These are phyloP conservation scores for Teleogryllus oceanicus DNA, from an alignment of 2,888 invertebrate genomes.

Conservation along the genomic window DNA sequence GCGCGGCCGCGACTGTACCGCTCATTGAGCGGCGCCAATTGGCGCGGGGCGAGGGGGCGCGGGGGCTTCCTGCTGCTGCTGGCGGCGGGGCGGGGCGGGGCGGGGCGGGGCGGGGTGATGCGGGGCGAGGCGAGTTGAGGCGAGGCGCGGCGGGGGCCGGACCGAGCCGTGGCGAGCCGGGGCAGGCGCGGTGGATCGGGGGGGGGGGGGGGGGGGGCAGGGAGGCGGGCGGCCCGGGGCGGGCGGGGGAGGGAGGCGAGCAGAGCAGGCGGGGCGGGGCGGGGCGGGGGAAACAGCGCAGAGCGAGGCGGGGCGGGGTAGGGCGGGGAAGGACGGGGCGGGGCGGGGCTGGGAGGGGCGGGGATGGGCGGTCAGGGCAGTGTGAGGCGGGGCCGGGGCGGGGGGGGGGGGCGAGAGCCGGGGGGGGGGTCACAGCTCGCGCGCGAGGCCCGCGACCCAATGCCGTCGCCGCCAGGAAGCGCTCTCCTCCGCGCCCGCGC, in stretches of 20 bases:
- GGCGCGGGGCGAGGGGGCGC: not conserved
- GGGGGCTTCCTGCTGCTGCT: not conserved
- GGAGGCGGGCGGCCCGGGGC: not conserved
- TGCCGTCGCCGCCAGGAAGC: no score
- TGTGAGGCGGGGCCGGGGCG: not conserved
- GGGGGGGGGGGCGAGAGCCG: no score
- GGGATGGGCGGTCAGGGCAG: not conserved
- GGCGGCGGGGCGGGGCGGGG: not conserved
- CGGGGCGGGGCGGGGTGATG: not conserved
- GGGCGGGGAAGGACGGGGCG: no score
- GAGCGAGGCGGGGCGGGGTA: no score
- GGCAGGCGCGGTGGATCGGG: no score
- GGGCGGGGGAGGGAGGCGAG: not conserved
- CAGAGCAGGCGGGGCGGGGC: not conserved
- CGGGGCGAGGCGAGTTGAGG: not conserved
- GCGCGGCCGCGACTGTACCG: not conserved
- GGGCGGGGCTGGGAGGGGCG: not conserved
- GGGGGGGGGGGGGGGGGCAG: no score
- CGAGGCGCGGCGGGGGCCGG: not conserved
- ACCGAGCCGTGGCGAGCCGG: not conserved
- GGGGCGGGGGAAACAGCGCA: not conserved
- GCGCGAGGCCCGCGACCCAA: no score
- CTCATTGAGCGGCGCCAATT: slow-evolving; percentile 18
- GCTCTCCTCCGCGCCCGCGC: no score
- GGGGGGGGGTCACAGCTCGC: no score